Conservation (phyloP, 2,113 vertebrate genomes). For the Dendrocopos noguchii region DNA sequence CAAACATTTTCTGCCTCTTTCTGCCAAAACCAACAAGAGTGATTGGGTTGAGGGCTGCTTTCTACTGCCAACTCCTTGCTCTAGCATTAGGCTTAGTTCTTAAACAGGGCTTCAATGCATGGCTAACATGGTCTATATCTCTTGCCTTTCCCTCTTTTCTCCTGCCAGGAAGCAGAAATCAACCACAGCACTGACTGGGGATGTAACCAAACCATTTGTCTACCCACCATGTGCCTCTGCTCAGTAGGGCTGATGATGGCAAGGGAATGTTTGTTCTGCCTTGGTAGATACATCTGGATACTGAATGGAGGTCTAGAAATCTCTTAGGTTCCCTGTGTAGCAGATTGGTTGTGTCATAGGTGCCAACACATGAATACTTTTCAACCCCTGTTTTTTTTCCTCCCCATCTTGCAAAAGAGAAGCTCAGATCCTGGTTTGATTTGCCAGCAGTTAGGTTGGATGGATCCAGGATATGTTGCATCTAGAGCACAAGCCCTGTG, state of each 20-base stretch:
- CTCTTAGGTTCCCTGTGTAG: neutral
- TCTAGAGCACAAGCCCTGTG: no score
- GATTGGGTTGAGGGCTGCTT: neutral
- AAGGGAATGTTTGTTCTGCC: neutral
- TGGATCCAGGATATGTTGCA: neutral
- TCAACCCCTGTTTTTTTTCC: neutral
- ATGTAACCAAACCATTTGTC: neutral
- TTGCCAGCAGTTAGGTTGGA: neutral
- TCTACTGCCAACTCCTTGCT: neutral
- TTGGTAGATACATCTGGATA: neutral
- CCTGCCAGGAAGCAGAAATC: neutral
- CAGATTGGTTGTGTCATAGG: fast-evolving
- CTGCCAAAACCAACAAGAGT: slow-evolving; percentile 37
- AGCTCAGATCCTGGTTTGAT: neutral
- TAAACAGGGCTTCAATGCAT: neutral
- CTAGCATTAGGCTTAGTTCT: neutral
- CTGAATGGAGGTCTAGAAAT: neutral
- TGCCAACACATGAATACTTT: neutral
- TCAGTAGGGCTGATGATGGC: neutral
- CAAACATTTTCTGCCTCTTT: slow-evolving; percentile 27
- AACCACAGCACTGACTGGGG: neutral
- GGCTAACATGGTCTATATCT: neutral
- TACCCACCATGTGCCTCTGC: neutral
- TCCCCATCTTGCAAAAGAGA: no score
- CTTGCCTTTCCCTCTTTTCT: neutral